Base-by-base conservation (phyloP, 2,888 invertebrate genomes). In the Cetonia aurata region DNA sequence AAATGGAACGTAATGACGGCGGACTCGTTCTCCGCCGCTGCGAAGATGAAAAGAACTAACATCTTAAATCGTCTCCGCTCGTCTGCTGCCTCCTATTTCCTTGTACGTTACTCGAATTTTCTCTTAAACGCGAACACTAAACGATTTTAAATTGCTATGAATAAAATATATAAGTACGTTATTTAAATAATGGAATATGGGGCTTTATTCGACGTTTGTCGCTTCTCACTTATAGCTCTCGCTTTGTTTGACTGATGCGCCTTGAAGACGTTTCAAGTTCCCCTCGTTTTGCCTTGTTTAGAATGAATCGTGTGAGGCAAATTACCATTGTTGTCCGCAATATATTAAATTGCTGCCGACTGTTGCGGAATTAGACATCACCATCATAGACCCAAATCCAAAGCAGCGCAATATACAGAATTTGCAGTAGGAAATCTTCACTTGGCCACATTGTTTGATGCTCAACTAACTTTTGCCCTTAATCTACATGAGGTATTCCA, bases 1-100 rank as follows among this genome's bases (percentile, higher is more conserved):
- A 75, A 75, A 73, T 77, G 74, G 74, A 75, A 73, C 73, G 72
- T 75, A 77, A 77, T 75, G 76, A 76, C 76, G 73, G 70, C 75
- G 74, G 71, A 72, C 71, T 71, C 62, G 65, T 50, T 66, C 53
- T 25, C 6, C 37, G 37, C 37, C 37, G 37, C 62, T 46, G 3
- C 42, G 52, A 69, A 72, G 76, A 76, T 77, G 77, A 75, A 76
- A 75, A 75, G 74, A 68, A 68, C 70, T 57, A 71, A 72, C 72
- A 70, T 74, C 74, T 66, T 73, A 69, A 72, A 53, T 60, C 55
- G 69, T 55, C 42, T 66, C 42, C 60, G 46, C 46, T 46, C 60
- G 60, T 65, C 62, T 37, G 33, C 50, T 37, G 62, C 41, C 62
- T 65, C 50, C 37, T 60, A 19, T 6, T 50, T 50, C 52, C 55